Percentiles rank a stretch among this genome's conserved stretches.
Conservation (phyloP, 2,113 vertebrate genomes). For the Dicerorhinus sumatrensis region DNA sequence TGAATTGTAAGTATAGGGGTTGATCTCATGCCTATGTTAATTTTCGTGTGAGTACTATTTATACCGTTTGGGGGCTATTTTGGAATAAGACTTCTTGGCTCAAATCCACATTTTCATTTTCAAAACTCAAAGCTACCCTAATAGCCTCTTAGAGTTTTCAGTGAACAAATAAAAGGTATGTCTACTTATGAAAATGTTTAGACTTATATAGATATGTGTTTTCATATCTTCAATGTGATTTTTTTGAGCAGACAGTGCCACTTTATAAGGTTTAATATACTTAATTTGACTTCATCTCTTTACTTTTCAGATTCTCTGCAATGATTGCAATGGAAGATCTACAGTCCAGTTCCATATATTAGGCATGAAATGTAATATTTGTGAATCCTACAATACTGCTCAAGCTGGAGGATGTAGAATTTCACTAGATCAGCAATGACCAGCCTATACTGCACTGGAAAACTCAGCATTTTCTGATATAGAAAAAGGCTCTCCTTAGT, state of each 20-base stretch:
- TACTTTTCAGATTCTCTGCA: constrained; percentile 93
- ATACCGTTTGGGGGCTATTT: constrained; percentile 32
- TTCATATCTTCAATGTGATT: not conserved
- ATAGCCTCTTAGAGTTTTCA: constrained; percentile 45
- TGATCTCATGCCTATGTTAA: constrained; percentile 29
- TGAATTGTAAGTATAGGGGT: constrained; percentile 35
- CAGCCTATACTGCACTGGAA: accelerated
- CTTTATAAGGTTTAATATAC: not conserved
- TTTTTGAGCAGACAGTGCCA: not conserved
- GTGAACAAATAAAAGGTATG: constrained; percentile 31
- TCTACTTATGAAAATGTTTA: constrained; percentile 22
- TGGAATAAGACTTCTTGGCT: constrained; percentile 18
- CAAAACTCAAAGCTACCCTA: constrained; percentile 42
- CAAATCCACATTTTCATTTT: constrained; percentile 54
- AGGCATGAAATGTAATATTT: constrained; percentile 95
- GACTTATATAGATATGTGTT: not conserved
- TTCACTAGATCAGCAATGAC: constrained; percentile 80
- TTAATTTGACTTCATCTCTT: constrained; percentile 44
- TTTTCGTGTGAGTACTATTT: constrained; percentile 40
- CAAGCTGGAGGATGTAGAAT: constrained; percentile 90
- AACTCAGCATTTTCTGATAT: not conserved
- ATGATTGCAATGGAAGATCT: constrained; percentile 94
- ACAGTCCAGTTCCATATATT: constrained; percentile 94
- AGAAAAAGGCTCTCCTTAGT: constrained; percentile 21
- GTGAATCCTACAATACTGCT: constrained; percentile 96